Conservation (phyloP, 2,113 vertebrate genomes). For the Corythornis cristatus region DNA sequence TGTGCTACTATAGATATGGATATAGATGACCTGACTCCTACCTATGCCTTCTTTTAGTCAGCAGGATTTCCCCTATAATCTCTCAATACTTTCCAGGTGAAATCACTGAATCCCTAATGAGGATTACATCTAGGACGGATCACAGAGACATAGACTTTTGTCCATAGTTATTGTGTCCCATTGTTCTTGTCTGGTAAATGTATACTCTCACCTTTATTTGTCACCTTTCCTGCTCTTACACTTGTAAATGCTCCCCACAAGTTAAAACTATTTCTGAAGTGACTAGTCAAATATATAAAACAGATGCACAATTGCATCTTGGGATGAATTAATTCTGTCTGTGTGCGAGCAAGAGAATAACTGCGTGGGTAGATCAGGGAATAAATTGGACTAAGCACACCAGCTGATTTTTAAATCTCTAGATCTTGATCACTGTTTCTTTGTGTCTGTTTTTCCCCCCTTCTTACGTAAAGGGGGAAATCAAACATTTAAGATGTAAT, state of each 20-base stretch:
- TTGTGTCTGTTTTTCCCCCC: neutral
- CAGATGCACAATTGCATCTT: constrained; percentile 50
- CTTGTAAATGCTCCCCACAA: constrained; percentile 57
- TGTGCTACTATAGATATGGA: neutral
- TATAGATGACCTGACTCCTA: neutral
- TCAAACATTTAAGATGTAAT: neutral
- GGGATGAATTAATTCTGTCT: constrained; percentile 68
- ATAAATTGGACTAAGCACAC: neutral
- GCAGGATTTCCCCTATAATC: constrained; percentile 4
- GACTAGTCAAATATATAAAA: constrained; percentile 69
- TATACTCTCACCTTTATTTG: constrained; percentile 58
- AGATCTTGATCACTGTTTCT: neutral
- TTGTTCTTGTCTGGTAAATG: constrained; percentile 61
- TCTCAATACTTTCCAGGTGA: constrained; percentile 44
- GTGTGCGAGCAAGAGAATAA: constrained; percentile 23
- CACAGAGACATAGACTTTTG: constrained; percentile 10
- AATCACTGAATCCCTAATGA: neutral
- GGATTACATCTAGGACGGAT: neutral
- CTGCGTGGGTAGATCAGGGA: constrained; percentile 23
- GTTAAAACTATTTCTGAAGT: constrained; percentile 64
- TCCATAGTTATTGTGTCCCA: constrained; percentile 12
- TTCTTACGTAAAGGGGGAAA: neutral
- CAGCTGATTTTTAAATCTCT: constrained; percentile 64
- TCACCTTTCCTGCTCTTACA: constrained; percentile 53
- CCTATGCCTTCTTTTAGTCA: neutral